A percentile compares a stretch with the other conserved stretches of the same genome.
phyloP scores from a whole-genome alignment of 2,113 vertebrate species.

The Mastomys coucha region DNA sequence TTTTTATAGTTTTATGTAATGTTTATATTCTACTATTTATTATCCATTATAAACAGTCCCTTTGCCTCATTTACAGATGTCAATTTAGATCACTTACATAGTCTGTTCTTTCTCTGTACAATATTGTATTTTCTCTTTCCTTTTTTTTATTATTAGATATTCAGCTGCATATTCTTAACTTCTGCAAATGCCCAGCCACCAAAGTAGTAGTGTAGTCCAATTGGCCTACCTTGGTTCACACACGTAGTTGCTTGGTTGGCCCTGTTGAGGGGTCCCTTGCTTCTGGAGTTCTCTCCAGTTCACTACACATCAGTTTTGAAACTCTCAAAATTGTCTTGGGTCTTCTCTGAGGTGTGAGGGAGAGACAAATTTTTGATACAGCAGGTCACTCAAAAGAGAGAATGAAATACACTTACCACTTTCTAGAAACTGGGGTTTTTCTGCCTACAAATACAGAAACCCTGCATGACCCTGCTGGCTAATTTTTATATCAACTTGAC shows the following conservation, averaged over 20 bases:
- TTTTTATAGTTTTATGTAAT: too few species aligned
- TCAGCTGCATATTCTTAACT: too few species aligned
- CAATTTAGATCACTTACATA: too few species aligned
- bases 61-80: too few species aligned
- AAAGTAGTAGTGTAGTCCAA: neutral
- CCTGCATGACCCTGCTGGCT: neutral
- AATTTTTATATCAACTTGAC: neutral
- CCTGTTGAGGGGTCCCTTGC: neutral
- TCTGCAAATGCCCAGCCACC: neutral
- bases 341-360: neutral
- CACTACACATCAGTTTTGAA: neutral
- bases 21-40: too few species aligned
- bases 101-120: too few species aligned
- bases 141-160: too few species aligned
- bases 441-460: neutral
- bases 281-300: neutral
- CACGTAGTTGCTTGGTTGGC: neutral
- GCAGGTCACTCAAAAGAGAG: neutral
- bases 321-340: neutral
- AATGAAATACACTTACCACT: neutral
- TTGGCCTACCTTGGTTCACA: neutral
- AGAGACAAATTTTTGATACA: neutral
- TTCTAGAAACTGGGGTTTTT: neutral
- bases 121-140: too few species aligned
- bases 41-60: too few species aligned